Evolutionary conservation across 2,888 invertebrate genomes (phyloP), one percentile per base, ranked within the genome.

Genomic region (Carpatolechia fugitivella): DNA sequence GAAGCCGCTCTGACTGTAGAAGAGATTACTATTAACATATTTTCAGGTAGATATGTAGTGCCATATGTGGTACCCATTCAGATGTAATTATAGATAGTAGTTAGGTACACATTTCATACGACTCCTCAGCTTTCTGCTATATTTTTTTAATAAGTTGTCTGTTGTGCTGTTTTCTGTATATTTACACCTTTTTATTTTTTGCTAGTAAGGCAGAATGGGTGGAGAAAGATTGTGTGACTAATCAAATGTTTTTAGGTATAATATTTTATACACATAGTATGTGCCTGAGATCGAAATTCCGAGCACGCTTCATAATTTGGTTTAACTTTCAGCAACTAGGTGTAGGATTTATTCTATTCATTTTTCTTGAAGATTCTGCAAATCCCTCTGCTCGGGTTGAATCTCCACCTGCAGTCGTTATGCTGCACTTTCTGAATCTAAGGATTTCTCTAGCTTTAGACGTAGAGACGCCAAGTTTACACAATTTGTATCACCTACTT

Each of bases 331-430:
- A 65, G 62, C 68, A 57, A 63, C 61, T 59, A 55, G 58, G 61
- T 62, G 63, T 57, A 59, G 59, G 69, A 74, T 74, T 72, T 73
- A 73, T 70, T 70, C 63, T 66, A 68, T 71, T 68, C 69, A 77
- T 75, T 74, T 78, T 76, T 76, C 75, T 71, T 62, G 58, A 60
- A 62, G 61, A 68, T 65, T 70, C 65, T 57, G 71, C 62, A 78
- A 78, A 78, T 77, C 76, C 74, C 69, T 70, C 66, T 70, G 69
- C 65, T 68, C 72, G 67, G 61, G 60, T 60, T 60, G 66, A 72
- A 69, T 64, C 66, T 60, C 65, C 60, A 61, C 58, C 66, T 64
- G 64, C 65, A 71, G 68, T 72, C 73, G 72, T 74, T 77, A 73
- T 68, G 70, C 64, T 73, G 72, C 74, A 70, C 68, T 72, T 73